phyloP scores from a whole-genome alignment of 2,113 vertebrate genomes.

The Nycticebus coucang region DNA sequence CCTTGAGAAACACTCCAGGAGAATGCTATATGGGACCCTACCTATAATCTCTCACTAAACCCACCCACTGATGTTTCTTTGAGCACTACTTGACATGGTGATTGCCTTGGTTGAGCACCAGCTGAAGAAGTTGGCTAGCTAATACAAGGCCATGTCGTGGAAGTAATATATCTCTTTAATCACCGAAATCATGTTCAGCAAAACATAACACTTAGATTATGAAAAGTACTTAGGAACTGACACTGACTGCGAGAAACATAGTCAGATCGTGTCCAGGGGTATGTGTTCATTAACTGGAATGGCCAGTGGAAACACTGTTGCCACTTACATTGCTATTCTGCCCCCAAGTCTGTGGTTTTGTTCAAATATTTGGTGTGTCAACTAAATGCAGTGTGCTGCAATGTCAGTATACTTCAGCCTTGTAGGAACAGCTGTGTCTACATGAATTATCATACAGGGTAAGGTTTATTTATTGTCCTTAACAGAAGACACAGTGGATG shows the following conservation, averaged over 20 bases:
- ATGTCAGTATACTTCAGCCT: constrained; percentile 55
- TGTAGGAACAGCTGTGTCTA: not conserved
- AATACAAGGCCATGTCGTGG: not conserved
- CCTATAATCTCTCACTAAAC: not conserved
- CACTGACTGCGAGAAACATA: not conserved
- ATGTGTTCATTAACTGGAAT: not conserved
- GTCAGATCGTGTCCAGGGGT: not conserved
- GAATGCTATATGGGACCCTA: not conserved
- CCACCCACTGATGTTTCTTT: not conserved
- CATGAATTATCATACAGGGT: not conserved
- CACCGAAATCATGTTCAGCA: not conserved
- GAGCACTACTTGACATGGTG: not conserved
- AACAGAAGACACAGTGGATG: not conserved
- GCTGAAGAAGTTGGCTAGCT: not conserved
- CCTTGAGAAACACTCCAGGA: not conserved
- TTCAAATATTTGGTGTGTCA: constrained; percentile 2
- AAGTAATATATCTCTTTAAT: not conserved
- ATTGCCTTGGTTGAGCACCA: not conserved
- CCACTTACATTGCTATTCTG: not conserved
- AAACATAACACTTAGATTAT: not conserved
- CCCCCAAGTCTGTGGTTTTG: not conserved
- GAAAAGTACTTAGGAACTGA: not conserved
- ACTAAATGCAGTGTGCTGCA: not conserved
- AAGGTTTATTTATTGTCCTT: not conserved
- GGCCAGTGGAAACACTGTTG: not conserved